These are phyloP conservation scores for Lerista edwardsae DNA, from an alignment of 2,797 vertebrate species.

Conservation along the genomic window DNA sequence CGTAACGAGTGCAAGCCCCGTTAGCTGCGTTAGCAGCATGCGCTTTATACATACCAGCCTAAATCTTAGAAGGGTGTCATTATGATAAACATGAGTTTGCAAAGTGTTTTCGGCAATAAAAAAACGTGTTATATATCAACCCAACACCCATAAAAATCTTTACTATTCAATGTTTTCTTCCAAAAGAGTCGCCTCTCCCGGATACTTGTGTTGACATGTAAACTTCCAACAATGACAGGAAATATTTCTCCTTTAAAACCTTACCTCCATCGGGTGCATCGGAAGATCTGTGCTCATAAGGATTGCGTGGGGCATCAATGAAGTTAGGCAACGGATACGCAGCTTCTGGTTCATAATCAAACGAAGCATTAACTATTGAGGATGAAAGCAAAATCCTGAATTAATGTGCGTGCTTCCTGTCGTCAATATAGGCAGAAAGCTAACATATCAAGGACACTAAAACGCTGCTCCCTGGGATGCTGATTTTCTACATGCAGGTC, in stretches of 20 bases:
- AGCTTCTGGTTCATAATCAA: slow-evolving; percentile 54
- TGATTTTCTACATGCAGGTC: neutral
- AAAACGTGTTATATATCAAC: too few relatives aligned
- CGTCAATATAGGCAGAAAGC: neutral
- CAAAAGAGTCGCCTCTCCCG: neutral
- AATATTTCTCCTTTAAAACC: neutral
- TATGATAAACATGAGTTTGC: neutral
- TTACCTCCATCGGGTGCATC: slow-evolving; percentile 32
- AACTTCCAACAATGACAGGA: neutral
- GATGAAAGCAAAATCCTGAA: slow-evolving; percentile 13
- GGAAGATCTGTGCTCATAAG: neutral
- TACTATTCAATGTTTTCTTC: neutral
- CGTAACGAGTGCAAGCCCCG: too few relatives aligned
- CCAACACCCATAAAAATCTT: neutral
- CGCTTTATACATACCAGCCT: too few relatives aligned
- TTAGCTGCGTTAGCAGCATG: too few relatives aligned
- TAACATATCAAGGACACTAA: too few relatives aligned
- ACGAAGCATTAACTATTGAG: slow-evolving; percentile 58
- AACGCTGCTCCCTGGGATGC: neutral
- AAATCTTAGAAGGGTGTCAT: too few relatives aligned
- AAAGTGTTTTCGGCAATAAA: too few relatives aligned
- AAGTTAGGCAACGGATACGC: neutral
- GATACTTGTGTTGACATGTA: neutral
- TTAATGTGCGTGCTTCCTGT: too few relatives aligned
- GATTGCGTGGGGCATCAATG: neutral